Percentiles rank a stretch among this genome's conserved stretches.
Evolutionary conservation across 2,888 invertebrate species (phyloP).

Genomic region (Alsophila aescularia): DNA sequence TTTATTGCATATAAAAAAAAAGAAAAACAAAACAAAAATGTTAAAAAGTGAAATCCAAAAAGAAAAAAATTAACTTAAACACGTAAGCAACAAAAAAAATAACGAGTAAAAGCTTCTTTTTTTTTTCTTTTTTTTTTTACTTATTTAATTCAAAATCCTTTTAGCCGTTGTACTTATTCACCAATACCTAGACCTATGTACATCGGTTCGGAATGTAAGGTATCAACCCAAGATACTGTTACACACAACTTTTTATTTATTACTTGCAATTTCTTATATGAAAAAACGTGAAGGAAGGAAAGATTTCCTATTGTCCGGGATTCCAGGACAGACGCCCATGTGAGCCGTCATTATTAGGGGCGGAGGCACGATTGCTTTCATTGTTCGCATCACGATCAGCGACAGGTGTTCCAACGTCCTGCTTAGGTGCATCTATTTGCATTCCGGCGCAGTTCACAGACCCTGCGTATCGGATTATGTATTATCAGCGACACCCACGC

Average conservation of each 20-base stretch:
- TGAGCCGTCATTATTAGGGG: conserved; percentile 52
- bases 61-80: too few species aligned
- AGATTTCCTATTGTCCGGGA: conserved; percentile 28
- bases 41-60: too few species aligned
- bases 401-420: conserved; percentile 76
- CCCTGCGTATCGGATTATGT: conserved; percentile 67
- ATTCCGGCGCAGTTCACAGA: conserved; percentile 79
- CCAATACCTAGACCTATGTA: too few species aligned
- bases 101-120: too few species aligned
- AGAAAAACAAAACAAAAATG: too few species aligned
- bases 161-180: too few species aligned
- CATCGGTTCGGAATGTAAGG: too few species aligned
- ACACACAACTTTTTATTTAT: neutral
- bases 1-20: too few species aligned
- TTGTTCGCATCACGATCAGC: conserved; percentile 76
- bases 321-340: conserved; percentile 39
- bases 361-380: conserved; percentile 58
- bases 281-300: conserved; percentile 4
- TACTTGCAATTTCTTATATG: neutral
- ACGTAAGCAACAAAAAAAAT: too few species aligned
- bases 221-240: too few species aligned
- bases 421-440: conserved; percentile 79
- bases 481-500: conserved; percentile 58
- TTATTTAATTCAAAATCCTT: too few species aligned
- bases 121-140: too few species aligned